Percentiles rank a stretch among this genome's conserved stretches.
phyloP scores from a whole-genome alignment of 2,888 invertebrate species.

The Dione juno region DNA sequence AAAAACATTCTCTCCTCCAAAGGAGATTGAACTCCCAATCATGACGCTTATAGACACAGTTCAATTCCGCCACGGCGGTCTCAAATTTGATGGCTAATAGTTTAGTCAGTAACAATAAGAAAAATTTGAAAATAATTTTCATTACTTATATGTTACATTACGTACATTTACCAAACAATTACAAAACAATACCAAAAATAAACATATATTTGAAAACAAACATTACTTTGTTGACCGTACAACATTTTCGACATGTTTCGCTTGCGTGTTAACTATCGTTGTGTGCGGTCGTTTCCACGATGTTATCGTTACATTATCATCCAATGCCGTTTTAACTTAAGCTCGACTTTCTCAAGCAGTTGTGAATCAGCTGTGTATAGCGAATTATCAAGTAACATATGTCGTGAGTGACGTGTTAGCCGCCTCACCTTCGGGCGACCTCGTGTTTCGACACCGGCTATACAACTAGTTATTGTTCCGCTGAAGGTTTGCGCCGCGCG shows the following conservation, averaged over 20 bases:
- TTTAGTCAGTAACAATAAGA: too few relatives aligned
- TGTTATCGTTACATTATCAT: constrained; percentile 19
- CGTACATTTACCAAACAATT: not conserved
- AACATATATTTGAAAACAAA: constrained; percentile 12
- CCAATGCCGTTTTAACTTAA: constrained; percentile 31
- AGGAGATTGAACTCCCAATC: too few relatives aligned
- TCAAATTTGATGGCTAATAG: too few relatives aligned
- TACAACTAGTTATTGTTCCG: constrained; percentile 77
- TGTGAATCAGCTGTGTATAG: constrained; percentile 29
- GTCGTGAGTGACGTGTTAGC: constrained; percentile 74
- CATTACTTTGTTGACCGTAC: constrained; percentile 57
- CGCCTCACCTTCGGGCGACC: constrained; percentile 81
- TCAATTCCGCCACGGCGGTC: too few relatives aligned
- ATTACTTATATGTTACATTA: not conserved
- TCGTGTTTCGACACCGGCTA: constrained; percentile 76
- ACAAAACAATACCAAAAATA: constrained; percentile 6
- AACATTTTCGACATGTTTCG: constrained; percentile 75
- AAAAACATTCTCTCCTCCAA: too few relatives aligned
- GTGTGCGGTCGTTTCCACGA: constrained; percentile 49
- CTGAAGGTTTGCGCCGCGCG: constrained; percentile 74
- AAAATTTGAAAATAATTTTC: too few relatives aligned
- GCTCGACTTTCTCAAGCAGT: too few relatives aligned
- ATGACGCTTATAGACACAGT: too few relatives aligned
- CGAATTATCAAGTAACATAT: constrained; percentile 33
- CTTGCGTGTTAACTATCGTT: constrained; percentile 71